Percentiles rank a stretch among this genome's conserved stretches.
Conservation (phyloP, 2,888 invertebrate genomes). For the Cenopis cana region DNA sequence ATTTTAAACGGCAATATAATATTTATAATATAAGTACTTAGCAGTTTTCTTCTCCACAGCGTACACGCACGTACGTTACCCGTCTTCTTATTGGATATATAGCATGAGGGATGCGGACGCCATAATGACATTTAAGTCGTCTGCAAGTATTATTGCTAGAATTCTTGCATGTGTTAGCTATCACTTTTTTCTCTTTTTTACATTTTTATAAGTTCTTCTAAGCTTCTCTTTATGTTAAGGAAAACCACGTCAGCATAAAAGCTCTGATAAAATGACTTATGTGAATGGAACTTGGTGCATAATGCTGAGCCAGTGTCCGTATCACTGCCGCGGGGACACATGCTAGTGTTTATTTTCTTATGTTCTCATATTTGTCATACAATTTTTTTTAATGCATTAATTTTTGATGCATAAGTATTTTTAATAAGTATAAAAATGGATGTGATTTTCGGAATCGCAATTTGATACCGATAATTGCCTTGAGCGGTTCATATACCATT, state of each 20-base stretch:
- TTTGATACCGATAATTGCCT: no score
- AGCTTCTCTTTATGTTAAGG: neutral
- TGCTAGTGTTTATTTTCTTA: no score
- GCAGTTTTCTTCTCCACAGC: neutral
- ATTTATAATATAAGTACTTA: neutral
- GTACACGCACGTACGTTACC: neutral
- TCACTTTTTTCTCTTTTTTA: neutral
- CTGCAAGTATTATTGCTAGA: conserved; percentile 5
- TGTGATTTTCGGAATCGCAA: no score
- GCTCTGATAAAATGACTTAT: neutral
- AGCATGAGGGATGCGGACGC: neutral
- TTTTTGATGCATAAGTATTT: no score
- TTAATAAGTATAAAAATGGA: no score
- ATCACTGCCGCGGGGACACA: no score
- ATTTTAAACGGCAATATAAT: no score
- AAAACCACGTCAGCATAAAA: neutral
- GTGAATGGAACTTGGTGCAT: neutral
- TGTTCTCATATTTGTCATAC: no score
- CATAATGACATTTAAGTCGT: conserved; percentile 24
- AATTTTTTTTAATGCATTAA: no score
- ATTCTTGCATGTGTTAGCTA: conserved; percentile 11
- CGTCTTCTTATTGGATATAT: neutral
- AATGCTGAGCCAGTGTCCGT: no score
- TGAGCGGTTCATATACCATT: no score
- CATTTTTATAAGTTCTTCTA: neutral